Percentiles rank a stretch among this genome's conserved stretches.
These are phyloP conservation scores for Thera britannica DNA, from an alignment of 2,888 invertebrate species.

Conservation along the genomic window DNA sequence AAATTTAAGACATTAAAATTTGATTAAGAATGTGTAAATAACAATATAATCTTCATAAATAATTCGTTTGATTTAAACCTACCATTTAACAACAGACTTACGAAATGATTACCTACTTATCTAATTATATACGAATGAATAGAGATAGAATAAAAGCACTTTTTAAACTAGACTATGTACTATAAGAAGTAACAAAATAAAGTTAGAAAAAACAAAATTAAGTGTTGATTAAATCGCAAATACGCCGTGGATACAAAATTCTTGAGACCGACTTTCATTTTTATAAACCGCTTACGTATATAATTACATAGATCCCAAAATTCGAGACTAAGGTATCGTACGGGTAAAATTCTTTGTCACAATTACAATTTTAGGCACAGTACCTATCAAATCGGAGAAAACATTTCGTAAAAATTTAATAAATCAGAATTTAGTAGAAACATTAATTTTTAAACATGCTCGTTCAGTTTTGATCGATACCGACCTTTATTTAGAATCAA, in stretches of 20 bases:
- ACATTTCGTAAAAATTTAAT: background rate
- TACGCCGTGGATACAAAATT: constrained; percentile 1
- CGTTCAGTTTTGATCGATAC: constrained; percentile 11
- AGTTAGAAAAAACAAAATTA: too few relatives aligned
- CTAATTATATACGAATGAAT: constrained; percentile 3
- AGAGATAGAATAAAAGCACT: background rate
- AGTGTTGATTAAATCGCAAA: background rate
- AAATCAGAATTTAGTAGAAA: background rate
- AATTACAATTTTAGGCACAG: constrained; percentile 3
- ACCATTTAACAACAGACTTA: constrained; percentile 24
- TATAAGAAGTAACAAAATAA: background rate
- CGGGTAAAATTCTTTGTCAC: background rate
- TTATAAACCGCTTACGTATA: background rate
- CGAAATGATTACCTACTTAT: constrained; percentile 10
- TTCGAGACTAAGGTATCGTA: constrained; percentile 1
- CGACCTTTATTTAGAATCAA: constrained; percentile 4
- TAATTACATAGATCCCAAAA: constrained; percentile 3
- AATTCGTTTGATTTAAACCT: constrained; percentile 31
- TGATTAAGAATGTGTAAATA: constrained; percentile 29
- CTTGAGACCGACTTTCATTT: background rate
- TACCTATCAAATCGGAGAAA: constrained; percentile 1
- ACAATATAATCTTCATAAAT: constrained; percentile 33
- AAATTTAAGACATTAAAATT: constrained; percentile 23
- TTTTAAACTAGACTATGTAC: background rate
- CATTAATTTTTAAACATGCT: background rate